Evolutionary conservation across 2,113 vertebrate genomes (phyloP), one percentile per base, ranked within the genome.

Genomic region (Sceloporus tristichus): DNA sequence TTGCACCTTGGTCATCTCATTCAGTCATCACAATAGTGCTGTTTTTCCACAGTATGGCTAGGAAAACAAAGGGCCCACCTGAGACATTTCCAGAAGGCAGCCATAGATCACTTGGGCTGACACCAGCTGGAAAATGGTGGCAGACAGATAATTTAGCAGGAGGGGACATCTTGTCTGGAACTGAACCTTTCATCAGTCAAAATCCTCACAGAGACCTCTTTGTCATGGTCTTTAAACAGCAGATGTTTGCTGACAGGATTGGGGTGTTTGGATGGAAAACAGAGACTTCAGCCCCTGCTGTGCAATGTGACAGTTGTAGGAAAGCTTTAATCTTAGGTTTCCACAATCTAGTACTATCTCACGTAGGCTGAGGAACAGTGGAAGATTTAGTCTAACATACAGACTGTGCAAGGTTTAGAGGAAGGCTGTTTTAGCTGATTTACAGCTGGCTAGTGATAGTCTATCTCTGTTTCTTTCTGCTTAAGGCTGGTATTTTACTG

Each of bases 231-330:
- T 79, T 79, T 18, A 56, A 54, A 14, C 76, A 38, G 48, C 9
- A 13, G 5, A 34, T 59, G 85, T 56, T 81, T 75, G 25, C 54
- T 81, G 68, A 87, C 25, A 87, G 86, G 38, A 29, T 40, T 25
- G 38, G 1, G 19, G 65, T 40, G 23, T 56, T 19, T 21, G 34
- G 34, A 81, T 29, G 53, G 21, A 59, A 79, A 70, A 54, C 42
- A 48, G 66, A 59, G 53, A 23, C 68, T 81, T 73, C 18, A 62
- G 42, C 40, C 29, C 85, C n/a, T 54, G 40, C 6, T 66, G 2
- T 68, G 66, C 13, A 14, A 70, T 23, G 29, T 71, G 77, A 27
- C 48, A 38, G 23, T 54, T 71, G 66, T 34, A 19, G 34, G 25
- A 65, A 29, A 40, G 4, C 16, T 84, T n/a, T 21, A 2, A 71